Evolutionary conservation across 2,888 invertebrate species (phyloP).

Genomic region (Chalcis sispes): DNA sequence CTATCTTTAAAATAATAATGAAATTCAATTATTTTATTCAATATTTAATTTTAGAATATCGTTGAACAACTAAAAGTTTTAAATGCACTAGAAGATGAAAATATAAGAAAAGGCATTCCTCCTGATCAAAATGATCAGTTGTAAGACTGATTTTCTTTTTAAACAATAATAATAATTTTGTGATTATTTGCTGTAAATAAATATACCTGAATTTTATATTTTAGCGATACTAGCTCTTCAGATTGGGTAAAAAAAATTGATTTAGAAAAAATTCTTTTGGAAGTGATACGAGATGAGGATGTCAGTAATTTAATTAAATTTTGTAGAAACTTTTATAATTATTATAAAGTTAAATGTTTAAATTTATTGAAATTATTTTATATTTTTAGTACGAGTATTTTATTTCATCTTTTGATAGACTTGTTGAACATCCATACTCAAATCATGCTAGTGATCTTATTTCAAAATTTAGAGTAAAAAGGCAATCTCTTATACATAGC

Average conservation of each 20-base stretch:
- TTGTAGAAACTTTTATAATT: constrained; percentile 17
- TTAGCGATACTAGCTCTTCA: constrained; percentile 79
- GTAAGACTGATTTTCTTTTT: constrained; percentile 68
- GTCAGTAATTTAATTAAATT: constrained; percentile 61
- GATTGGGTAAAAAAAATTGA: constrained; percentile 83
- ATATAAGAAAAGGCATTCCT: constrained; percentile 79
- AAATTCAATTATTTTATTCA: constrained; percentile 16
- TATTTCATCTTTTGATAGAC: constrained; percentile 83
- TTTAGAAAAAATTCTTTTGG: constrained; percentile 82
- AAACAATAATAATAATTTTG: not conserved
- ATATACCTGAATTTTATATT: no score
- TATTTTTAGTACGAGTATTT: constrained; percentile 82
- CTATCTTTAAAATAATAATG: constrained; percentile 10
- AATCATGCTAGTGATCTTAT: constrained; percentile 85
- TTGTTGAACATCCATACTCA: constrained; percentile 84
- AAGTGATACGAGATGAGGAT: constrained; percentile 82
- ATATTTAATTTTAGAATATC: constrained; percentile 78
- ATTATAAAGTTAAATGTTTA: not conserved
- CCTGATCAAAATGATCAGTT: constrained; percentile 81
- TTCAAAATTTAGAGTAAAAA: constrained; percentile 81
- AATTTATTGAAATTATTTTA: constrained; percentile 5
- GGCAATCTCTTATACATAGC: constrained; percentile 79
- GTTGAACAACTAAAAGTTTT: constrained; percentile 83
- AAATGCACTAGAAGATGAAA: constrained; percentile 84
- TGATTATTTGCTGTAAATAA: constrained; percentile 35